Conservation (phyloP, 2,888 invertebrate genomes). For the Oxystoma pomonae region DNA sequence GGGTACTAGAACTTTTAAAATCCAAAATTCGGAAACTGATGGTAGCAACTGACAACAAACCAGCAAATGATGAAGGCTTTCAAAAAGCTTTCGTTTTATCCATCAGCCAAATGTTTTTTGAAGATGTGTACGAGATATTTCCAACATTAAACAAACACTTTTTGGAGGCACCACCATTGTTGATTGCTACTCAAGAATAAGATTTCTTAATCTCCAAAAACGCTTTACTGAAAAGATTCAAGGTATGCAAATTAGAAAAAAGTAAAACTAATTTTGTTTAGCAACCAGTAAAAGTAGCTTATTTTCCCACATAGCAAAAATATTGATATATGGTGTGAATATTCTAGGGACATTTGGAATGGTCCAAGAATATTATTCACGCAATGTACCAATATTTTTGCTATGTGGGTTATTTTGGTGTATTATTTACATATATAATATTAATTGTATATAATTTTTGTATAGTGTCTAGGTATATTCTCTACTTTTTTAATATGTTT, state of each 20-base stretch:
- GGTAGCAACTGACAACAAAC: not conserved
- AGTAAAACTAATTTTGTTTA: not conserved
- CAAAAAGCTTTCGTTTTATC: not conserved
- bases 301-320: too few relatives aligned
- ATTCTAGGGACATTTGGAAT: too few relatives aligned
- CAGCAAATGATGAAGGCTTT: not conserved
- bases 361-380: too few relatives aligned
- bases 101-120: not conserved
- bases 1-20: too few relatives aligned
- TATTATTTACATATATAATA: too few relatives aligned
- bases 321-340: too few relatives aligned
- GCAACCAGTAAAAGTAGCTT: not conserved
- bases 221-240: not conserved
- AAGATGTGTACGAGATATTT: not conserved
- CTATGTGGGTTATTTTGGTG: too few relatives aligned
- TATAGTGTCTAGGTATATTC: too few relatives aligned
- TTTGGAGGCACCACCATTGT: not conserved
- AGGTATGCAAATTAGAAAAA: not conserved
- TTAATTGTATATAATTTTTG: too few relatives aligned
- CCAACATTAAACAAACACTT: not conserved
- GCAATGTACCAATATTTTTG: too few relatives aligned
- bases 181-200: not conserved
- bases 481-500: too few relatives aligned
- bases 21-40: not conserved
- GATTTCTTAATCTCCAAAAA: not conserved